Conservation (phyloP, 2,888 invertebrate genomes). For the Lasioglossum figueresi region DNA sequence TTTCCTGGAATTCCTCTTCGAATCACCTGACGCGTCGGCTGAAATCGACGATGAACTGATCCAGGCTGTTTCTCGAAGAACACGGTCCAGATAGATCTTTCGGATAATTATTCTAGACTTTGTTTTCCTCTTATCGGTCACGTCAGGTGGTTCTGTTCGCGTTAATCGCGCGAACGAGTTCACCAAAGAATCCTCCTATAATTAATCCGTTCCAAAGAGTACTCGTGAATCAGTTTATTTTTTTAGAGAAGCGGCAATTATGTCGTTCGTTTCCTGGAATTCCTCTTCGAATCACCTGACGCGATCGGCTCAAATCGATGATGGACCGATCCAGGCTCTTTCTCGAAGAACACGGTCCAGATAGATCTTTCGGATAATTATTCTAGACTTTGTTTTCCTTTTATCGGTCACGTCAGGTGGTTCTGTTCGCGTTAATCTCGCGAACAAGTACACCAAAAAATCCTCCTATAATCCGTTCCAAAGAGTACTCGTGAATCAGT, state of each 20-base stretch:
- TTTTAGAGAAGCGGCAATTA: too few species aligned
- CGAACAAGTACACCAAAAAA: neutral
- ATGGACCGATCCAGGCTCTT: neutral
- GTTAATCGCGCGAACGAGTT: too few species aligned
- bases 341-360: neutral
- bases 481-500: conserved; percentile 13
- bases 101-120: neutral
- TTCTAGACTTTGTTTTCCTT: neutral
- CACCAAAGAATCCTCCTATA: too few species aligned
- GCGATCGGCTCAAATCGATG: too few species aligned
- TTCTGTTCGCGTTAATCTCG: too few species aligned
- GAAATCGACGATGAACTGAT: neutral
- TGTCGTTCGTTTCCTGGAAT: too few species aligned
- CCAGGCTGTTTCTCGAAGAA: neutral
- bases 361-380: neutral
- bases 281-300: too few species aligned
- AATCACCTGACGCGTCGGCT: neutral
- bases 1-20: too few species aligned
- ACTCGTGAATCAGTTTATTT: too few species aligned
- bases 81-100: neutral
- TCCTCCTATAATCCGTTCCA: conserved; percentile 53
- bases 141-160: too few species aligned
- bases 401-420: neutral
- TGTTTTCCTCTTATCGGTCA: too few species aligned
- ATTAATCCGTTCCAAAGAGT: too few species aligned